Evolutionary conservation across 2,888 invertebrate genomes (phyloP).

Genomic region (Lasioglossum calceatum): DNA sequence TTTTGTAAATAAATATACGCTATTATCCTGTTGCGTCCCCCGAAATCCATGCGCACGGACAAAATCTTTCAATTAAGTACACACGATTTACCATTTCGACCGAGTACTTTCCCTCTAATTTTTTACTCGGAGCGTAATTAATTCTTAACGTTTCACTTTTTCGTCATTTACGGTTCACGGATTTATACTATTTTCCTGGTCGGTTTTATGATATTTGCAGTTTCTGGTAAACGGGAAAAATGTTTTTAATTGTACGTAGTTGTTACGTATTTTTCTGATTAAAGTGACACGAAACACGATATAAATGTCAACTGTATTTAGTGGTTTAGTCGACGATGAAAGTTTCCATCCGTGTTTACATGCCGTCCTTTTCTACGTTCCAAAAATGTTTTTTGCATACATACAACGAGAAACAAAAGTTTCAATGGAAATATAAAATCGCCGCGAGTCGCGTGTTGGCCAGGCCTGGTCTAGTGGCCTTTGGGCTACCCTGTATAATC

Average conservation of each 20-base stretch:
- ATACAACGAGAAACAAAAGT: no score
- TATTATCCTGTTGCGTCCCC: background rate
- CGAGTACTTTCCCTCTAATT: background rate
- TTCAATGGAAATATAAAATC: no score
- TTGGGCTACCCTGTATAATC: background rate
- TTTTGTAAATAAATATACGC: slow-evolving; percentile 10
- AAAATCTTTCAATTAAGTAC: background rate
- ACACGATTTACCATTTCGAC: background rate
- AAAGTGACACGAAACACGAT: no score
- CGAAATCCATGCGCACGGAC: background rate
- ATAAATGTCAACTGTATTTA: no score
- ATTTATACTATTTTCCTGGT: no score
- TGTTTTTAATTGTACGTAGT: background rate
- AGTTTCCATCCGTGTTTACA: no score
- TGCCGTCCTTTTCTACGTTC: no score
- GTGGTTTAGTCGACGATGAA: no score
- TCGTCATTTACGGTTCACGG: background rate
- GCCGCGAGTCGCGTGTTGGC: no score
- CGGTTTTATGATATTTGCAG: background rate
- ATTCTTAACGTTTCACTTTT: background rate
- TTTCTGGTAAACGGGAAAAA: background rate
- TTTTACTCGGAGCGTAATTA: background rate
- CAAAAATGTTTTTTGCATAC: no score
- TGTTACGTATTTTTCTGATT: background rate
- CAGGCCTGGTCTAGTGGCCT: no score